Base-by-base conservation (phyloP, 2,113 vertebrate species). In the Crotalus helleri region DNA sequence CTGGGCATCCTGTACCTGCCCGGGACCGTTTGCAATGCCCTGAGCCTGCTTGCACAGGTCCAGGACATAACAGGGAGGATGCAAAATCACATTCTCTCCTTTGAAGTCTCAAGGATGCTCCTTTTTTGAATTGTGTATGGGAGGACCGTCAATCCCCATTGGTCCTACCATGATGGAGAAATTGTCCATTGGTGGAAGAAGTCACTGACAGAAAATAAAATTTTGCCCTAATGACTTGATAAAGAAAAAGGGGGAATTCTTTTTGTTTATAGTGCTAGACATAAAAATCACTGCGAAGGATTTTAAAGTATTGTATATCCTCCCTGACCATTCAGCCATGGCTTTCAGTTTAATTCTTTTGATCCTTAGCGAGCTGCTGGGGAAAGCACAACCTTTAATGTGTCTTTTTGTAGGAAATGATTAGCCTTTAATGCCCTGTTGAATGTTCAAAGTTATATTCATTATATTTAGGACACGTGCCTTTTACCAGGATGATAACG, bases 201-300 rank as follows among this genome's bases (percentile, higher is more conserved):
- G 74, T 92, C 8, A 95, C 93, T 94, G 92, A 94, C 87, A 58
- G 94, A 89, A 93, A 95, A 39, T 64, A 95, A 96, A 87, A 88
- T 53, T 39, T 92, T 93, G 87, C n/a, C 69, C 91, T 96, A 95
- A 95, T 95, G 59, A 93, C 95, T 96, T 97, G 94, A 91, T 94
- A 96, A 95, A 93, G 94, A 96, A 95, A 51, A 92, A 64, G 93
- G 12, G 93, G 93, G 15, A 94, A 94, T 94, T 94, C 93, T 91
- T 95, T 94, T 90, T 93, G 94, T 96, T 96, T 97, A 94, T 95
- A 95, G 94, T 96, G 89, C 90, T 96, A 96, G 97, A 97, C 97
- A 97, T 96, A 97, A 97, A 97, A 96, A 93, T 44, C 95, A 95
- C 1, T 91, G 95, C 91, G 93, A 81, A 93, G 59, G 95, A 96